Conservation (phyloP, 2,113 vertebrate species). For the Plecturocebus donacophilus region DNA sequence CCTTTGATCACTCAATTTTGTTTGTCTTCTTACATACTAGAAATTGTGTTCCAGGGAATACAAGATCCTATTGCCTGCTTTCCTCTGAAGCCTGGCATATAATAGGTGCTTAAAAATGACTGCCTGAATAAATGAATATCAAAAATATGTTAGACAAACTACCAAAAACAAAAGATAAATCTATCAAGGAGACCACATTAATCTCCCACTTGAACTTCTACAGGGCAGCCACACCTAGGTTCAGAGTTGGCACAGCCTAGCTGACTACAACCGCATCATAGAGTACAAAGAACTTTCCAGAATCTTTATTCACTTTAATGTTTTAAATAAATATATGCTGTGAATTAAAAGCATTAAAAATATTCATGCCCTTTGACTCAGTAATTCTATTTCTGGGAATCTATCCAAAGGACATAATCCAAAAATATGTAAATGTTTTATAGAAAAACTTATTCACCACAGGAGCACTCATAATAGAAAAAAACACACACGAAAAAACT, state of each 20-base stretch:
- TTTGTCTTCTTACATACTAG: neutral
- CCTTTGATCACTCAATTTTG: neutral
- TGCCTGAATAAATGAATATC: neutral
- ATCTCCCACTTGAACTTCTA: neutral
- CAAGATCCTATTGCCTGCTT: neutral
- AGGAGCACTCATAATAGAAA: conserved; percentile 16
- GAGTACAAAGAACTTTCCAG: conserved; percentile 43
- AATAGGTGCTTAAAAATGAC: neutral
- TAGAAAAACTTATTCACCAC: conserved; percentile 63
- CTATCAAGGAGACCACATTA: neutral
- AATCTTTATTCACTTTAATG: conserved; percentile 64
- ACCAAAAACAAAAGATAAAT: neutral
- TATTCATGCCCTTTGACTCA: conserved; percentile 77
- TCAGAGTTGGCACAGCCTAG: neutral
- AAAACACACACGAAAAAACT: neutral
- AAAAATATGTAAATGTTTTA: conserved; percentile 76
- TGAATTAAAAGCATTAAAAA: conserved; percentile 78
- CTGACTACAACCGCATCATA: neutral
- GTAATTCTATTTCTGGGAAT: conserved; percentile 78
- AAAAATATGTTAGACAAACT: neutral
- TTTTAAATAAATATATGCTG: conserved; percentile 70
- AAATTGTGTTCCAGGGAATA: neutral
- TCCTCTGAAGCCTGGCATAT: neutral
- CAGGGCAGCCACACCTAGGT: neutral
- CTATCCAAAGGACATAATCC: conserved; percentile 76